Conservation (phyloP, 2,888 invertebrate genomes). For the Caenorhabditis sp. region DNA sequence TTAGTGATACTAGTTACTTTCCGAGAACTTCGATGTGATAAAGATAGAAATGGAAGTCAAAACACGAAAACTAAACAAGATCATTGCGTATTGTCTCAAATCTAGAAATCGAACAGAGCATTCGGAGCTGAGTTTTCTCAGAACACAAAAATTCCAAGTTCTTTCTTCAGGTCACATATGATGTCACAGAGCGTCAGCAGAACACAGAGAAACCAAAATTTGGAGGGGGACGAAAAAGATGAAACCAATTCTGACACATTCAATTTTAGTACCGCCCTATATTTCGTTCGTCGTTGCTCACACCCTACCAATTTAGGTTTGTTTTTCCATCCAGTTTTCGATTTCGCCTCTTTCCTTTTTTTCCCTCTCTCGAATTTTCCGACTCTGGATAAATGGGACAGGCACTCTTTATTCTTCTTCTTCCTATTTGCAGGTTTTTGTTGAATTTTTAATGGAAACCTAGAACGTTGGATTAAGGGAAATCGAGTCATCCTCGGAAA, state of each 20-base stretch:
- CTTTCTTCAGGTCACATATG: constrained; percentile 1
- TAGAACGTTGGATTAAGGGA: not conserved
- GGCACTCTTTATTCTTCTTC: not conserved
- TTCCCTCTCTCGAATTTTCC: not conserved
- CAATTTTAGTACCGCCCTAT: constrained; percentile 17
- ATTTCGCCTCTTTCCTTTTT: not conserved
- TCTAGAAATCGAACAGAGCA: not conserved
- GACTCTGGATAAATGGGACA: constrained; percentile 13
- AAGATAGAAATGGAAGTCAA: no score
- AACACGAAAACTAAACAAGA: no score
- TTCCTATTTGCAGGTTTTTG: constrained; percentile 31
- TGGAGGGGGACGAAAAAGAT: not conserved
- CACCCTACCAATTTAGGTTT: constrained; percentile 31
- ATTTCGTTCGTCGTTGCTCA: constrained; percentile 40
- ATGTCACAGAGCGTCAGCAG: not conserved
- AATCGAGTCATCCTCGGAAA: not conserved
- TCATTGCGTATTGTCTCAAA: no score
- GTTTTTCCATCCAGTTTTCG: constrained; percentile 27
- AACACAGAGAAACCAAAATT: not conserved
- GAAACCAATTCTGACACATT: not conserved
- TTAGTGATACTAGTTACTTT: not conserved
- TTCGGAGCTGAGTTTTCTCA: not conserved
- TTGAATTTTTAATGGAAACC: constrained; percentile 38
- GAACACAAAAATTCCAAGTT: not conserved
- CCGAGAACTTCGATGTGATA: no score